Conservation (phyloP, 1,140 invertebrate species). For the Diprion similis region DNA sequence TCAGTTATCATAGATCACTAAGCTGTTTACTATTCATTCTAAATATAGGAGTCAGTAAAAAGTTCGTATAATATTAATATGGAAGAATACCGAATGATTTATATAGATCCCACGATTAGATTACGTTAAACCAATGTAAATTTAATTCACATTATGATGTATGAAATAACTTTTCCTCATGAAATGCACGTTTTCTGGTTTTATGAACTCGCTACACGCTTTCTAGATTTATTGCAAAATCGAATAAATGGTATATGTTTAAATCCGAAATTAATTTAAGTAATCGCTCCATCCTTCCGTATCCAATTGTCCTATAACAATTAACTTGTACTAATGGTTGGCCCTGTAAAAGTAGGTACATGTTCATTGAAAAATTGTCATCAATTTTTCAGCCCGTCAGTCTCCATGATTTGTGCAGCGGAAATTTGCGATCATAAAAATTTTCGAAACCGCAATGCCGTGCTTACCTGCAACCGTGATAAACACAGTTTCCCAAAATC, state of each 20-base stretch:
- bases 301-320: constrained; percentile 13
- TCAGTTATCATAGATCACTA: background rate
- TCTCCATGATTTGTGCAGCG: background rate
- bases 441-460: constrained; percentile 8
- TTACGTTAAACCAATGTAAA: background rate
- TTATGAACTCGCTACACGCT: no score
- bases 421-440: background rate
- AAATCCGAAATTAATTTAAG: constrained; percentile 15
- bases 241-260: constrained; percentile 11
- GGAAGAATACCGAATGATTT: no score
- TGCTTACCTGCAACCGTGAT: constrained; percentile 3
- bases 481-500: constrained; percentile 3
- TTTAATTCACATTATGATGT: background rate
- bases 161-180: constrained; percentile 1
- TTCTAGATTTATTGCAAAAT: background rate
- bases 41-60: background rate
- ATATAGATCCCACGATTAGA: no score
- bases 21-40: constrained; percentile 5
- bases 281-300: constrained; percentile 12
- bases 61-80: background rate
- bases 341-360: no score
- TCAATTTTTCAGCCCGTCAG: no score
- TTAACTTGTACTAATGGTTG: background rate
- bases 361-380: no score
- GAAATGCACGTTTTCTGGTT: background rate